A percentile compares a stretch with the other conserved stretches of the same genome.
phyloP scores from a whole-genome alignment of 1,140 invertebrate genomes.

The Ganaspis sp. region DNA sequence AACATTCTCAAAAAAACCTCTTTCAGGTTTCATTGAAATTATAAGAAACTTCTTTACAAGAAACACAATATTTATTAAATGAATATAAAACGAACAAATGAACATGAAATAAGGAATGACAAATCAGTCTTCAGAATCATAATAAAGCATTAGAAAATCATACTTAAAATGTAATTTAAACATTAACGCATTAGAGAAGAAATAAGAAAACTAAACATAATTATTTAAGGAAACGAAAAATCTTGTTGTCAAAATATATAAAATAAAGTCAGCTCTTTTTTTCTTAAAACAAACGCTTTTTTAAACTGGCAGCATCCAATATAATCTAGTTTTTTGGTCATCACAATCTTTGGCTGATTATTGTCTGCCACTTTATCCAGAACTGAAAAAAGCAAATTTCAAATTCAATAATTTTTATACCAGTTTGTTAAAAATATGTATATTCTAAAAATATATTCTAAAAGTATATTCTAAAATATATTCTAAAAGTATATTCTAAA shows the following conservation, averaged over 20 bases:
- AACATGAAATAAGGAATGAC: neutral
- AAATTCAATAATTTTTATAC: neutral
- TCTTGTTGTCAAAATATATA: neutral
- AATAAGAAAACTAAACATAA: neutral
- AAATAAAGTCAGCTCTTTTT: neutral
- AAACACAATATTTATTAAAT: constrained; percentile 1
- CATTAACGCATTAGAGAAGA: neutral
- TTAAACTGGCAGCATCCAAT: neutral
- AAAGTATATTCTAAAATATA: too few species aligned
- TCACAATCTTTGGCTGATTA: neutral
- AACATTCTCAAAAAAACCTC: too few species aligned
- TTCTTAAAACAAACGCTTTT: neutral
- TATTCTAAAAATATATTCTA: too few species aligned
- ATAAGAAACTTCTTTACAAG: neutral
- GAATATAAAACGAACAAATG: neutral
- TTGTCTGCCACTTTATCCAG: neutral
- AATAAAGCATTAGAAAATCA: neutral
- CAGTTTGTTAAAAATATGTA: too few species aligned
- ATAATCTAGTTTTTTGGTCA: neutral
- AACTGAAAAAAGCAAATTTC: neutral
- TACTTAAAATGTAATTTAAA: neutral
- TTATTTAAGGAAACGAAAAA: neutral
- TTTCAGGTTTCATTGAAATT: neutral
- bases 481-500: too few species aligned
- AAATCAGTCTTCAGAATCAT: neutral